Conservation (phyloP, 2,113 vertebrate species). For the Osmerus eperlanus region DNA sequence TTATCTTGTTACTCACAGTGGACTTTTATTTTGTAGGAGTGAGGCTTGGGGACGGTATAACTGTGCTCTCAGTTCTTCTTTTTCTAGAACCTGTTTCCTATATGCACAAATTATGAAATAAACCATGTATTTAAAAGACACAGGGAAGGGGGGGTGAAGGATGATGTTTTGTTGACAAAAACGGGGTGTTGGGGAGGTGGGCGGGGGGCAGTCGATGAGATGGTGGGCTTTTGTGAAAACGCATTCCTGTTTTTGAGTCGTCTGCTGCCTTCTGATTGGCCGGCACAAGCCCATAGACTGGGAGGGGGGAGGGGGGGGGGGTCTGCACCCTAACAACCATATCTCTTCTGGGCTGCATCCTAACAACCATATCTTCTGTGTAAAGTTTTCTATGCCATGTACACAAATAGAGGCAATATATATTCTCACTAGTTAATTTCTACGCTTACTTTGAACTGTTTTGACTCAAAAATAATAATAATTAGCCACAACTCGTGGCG, state of each 20-base stretch:
- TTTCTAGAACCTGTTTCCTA: slow-evolving; percentile 43
- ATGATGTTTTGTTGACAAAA: too few relatives aligned
- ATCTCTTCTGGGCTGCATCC: too few relatives aligned
- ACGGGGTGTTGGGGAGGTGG: too few relatives aligned
- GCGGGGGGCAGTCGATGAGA: slow-evolving; percentile 32
- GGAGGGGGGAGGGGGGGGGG: too few relatives aligned
- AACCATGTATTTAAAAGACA: neutral
- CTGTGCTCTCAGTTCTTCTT: slow-evolving; percentile 77
- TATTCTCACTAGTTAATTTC: slow-evolving; percentile 77
- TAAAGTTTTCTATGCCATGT: slow-evolving; percentile 30
- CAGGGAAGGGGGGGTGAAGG: slow-evolving; percentile 39
- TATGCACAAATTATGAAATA: slow-evolving; percentile 81
- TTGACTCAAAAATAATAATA: slow-evolving; percentile 81
- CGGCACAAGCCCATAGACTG: neutral
- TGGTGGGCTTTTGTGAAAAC: slow-evolving; percentile 23
- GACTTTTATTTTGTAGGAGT: slow-evolving; percentile 79
- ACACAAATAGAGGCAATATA: slow-evolving; percentile 38
- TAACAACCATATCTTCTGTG: slow-evolving; percentile 15
- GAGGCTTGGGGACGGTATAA: slow-evolving; percentile 76
- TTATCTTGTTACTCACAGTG: slow-evolving; percentile 30
- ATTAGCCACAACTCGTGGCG: slow-evolving; percentile 65
- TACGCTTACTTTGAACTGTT: slow-evolving; percentile 75
- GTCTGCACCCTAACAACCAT: too few relatives aligned
- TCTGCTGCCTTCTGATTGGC: slow-evolving; percentile 71
- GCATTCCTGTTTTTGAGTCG: slow-evolving; percentile 52